phyloP scores from a whole-genome alignment of 2,113 vertebrate species.

The Notarius quadriscutis region DNA sequence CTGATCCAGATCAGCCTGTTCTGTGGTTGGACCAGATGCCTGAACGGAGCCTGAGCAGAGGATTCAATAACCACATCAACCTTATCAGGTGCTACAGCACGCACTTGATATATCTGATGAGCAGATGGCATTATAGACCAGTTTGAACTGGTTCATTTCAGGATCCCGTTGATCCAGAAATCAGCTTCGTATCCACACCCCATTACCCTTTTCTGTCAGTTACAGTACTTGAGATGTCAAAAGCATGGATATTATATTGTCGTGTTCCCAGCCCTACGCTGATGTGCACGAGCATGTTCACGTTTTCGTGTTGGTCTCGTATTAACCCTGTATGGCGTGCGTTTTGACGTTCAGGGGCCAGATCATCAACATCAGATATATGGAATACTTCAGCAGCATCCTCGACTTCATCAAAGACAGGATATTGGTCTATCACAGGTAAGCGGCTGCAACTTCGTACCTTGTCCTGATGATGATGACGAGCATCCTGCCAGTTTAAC shows the following conservation, averaged over 20 bases:
- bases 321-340: background rate
- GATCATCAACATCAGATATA: conserved; percentile 94
- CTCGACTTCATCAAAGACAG: conserved; percentile 97
- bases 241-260: too few species aligned
- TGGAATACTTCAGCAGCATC: conserved; percentile 96
- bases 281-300: too few species aligned
- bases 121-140: background rate
- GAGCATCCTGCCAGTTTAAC: background rate
- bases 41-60: conserved; percentile 88
- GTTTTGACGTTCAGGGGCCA: conserved; percentile 79
- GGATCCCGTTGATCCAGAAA: background rate
- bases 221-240: too few species aligned
- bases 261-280: too few species aligned
- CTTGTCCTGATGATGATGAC: background rate
- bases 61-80: conserved; percentile 98
- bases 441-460: conserved; percentile 45
- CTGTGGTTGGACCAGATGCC: conserved; percentile 99
- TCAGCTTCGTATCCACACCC: background rate
- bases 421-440: conserved; percentile 96
- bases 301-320: too few species aligned
- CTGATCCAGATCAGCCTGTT: conserved; percentile 96
- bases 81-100: conserved; percentile 72
- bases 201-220: too few species aligned
- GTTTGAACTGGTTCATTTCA: background rate
- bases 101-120: background rate